phyloP scores from a whole-genome alignment of 2,113 vertebrate genomes.

The Stomatorhinus ivindoensis region DNA sequence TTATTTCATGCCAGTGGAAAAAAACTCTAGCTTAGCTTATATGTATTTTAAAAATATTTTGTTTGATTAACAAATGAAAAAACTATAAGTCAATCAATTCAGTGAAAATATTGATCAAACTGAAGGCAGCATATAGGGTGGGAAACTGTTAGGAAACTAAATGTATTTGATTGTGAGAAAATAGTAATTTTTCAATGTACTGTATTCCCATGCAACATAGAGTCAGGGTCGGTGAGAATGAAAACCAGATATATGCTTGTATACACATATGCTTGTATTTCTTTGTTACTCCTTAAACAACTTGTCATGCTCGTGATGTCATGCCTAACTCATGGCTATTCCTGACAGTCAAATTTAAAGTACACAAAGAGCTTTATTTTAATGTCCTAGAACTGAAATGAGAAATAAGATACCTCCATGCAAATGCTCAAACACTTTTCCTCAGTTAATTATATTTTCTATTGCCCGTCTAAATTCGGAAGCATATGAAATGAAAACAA shows the following conservation, averaged over 20 bases:
- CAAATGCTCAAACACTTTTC: background rate
- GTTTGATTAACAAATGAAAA: background rate
- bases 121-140: background rate
- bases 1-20: background rate
- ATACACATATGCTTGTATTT: background rate
- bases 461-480: background rate
- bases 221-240: background rate
- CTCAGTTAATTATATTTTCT: background rate
- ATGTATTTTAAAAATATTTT: background rate
- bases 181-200: background rate
- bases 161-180: background rate
- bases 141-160: background rate
- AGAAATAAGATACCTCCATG: background rate
- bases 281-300: background rate
- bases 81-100: background rate
- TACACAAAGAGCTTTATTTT: background rate
- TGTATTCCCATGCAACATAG: background rate
- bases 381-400: background rate
- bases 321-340: background rate
- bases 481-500: background rate
- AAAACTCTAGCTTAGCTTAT: background rate
- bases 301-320: background rate
- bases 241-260: background rate
- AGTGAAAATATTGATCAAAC: background rate
- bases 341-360: background rate